phyloP scores from a whole-genome alignment of 2,797 vertebrate species.

The Sebastes diploproa region DNA sequence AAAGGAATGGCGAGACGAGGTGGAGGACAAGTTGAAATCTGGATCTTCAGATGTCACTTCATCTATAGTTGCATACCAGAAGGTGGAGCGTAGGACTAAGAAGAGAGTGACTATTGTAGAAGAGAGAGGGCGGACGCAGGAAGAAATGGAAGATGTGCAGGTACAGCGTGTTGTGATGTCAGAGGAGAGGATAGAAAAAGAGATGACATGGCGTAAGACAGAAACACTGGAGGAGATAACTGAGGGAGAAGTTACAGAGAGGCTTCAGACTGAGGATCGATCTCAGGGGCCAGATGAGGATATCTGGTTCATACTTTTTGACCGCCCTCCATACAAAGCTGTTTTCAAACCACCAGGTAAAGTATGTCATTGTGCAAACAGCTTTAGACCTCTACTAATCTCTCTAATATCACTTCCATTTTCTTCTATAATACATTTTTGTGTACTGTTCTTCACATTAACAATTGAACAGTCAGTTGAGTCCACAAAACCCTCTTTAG shows the following conservation, averaged over 20 bases:
- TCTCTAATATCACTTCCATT: not conserved
- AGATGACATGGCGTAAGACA: not conserved
- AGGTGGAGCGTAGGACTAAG: conserved; percentile 21
- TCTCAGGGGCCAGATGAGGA: conserved; percentile 45
- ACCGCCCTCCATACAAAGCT: conserved; percentile 52
- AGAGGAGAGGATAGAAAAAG: conserved; percentile 19
- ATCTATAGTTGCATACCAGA: conserved; percentile 30
- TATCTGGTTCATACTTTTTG: conserved; percentile 74
- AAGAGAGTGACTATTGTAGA: conserved; percentile 50
- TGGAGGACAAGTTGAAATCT: conserved; percentile 30
- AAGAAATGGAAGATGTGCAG: not conserved
- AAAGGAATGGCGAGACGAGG: conserved; percentile 45
- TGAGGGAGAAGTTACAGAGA: conserved; percentile 3
- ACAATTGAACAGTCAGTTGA: not conserved
- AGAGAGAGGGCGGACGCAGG: conserved; percentile 7
- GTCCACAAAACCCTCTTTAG: not conserved
- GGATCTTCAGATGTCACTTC: not conserved
- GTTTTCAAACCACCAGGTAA: conserved; percentile 70
- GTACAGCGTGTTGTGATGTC: not conserved
- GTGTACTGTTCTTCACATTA: not conserved
- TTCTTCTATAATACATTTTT: not conserved
- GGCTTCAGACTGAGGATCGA: not conserved
- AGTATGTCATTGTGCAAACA: conserved; percentile 23
- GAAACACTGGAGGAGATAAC: conserved; percentile 9
- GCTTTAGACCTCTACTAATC: conserved; percentile 16